Evolutionary conservation across 2,113 vertebrate genomes (phyloP).

Genomic region (Turdus rufiventris): DNA sequence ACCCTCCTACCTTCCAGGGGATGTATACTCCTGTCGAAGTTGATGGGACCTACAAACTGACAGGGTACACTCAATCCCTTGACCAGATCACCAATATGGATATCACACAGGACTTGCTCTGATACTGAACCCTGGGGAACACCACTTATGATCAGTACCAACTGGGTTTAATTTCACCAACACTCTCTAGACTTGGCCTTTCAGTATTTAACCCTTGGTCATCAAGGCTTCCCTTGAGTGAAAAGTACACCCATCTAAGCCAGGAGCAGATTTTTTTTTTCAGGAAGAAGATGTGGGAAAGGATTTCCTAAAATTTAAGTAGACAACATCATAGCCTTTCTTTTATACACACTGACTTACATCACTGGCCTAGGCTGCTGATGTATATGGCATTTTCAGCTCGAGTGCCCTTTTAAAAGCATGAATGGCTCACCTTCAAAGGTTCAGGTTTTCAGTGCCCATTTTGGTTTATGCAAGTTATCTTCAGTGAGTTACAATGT

Average conservation of each 20-base stretch:
- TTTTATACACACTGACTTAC: background rate
- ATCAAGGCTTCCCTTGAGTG: rapidly evolving
- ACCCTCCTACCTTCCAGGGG: background rate
- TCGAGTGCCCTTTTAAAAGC: background rate
- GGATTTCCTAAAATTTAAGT: background rate
- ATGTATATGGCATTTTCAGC: background rate
- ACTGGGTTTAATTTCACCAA: background rate
- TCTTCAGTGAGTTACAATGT: background rate
- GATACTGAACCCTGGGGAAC: background rate
- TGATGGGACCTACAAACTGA: rapidly evolving
- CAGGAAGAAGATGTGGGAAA: background rate
- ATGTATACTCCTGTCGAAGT: background rate
- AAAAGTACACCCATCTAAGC: no score
- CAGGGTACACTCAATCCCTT: rapidly evolving
- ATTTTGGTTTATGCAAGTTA: background rate
- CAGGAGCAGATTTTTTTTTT: background rate
- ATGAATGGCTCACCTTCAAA: background rate
- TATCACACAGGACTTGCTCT: background rate
- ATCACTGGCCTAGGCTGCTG: background rate
- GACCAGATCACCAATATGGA: background rate
- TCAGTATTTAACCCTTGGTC: background rate
- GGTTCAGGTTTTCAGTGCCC: background rate
- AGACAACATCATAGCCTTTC: background rate
- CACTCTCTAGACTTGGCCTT: rapidly evolving
- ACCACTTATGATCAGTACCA: rapidly evolving